Percentiles rank a stretch among this genome's conserved stretches.
phyloP scores from a whole-genome alignment of 2,113 vertebrate genomes.

The Rousettus leschenaultii region DNA sequence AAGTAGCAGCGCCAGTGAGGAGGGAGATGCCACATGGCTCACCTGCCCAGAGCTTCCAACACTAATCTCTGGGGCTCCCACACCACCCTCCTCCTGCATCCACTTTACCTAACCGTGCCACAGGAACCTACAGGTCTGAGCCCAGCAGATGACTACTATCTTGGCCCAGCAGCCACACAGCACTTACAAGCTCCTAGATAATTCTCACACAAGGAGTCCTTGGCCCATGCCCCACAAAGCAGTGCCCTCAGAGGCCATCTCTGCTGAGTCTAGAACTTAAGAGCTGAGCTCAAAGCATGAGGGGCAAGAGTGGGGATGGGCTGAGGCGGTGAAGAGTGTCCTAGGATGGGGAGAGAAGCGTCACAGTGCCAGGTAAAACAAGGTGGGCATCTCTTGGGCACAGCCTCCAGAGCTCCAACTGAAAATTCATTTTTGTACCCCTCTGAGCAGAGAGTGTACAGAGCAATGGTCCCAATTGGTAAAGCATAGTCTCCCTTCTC shows the following conservation, averaged over 20 bases:
- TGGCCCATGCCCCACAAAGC: not conserved
- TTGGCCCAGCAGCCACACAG: not conserved
- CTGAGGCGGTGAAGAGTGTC: not conserved
- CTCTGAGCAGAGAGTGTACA: not conserved
- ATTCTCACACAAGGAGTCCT: not conserved
- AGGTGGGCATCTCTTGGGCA: not conserved
- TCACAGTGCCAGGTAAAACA: not conserved
- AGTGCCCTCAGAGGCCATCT: not conserved
- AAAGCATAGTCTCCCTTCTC: not conserved
- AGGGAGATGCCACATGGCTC: not conserved
- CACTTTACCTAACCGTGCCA: not conserved
- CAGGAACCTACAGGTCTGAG: not conserved
- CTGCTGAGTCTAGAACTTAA: not conserved
- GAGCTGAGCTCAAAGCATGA: not conserved
- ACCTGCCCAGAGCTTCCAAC: not conserved
- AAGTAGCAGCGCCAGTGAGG: not conserved
- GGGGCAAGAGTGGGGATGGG: not conserved
- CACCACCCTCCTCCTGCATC: not conserved
- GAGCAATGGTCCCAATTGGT: not conserved
- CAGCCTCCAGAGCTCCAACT: not conserved
- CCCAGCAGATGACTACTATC: not conserved
- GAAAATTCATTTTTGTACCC: not conserved
- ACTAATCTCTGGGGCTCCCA: not conserved
- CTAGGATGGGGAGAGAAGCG: not conserved
- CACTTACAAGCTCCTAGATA: not conserved